Conservation (phyloP, 2,797 vertebrate species). For the Remorina albescens region DNA sequence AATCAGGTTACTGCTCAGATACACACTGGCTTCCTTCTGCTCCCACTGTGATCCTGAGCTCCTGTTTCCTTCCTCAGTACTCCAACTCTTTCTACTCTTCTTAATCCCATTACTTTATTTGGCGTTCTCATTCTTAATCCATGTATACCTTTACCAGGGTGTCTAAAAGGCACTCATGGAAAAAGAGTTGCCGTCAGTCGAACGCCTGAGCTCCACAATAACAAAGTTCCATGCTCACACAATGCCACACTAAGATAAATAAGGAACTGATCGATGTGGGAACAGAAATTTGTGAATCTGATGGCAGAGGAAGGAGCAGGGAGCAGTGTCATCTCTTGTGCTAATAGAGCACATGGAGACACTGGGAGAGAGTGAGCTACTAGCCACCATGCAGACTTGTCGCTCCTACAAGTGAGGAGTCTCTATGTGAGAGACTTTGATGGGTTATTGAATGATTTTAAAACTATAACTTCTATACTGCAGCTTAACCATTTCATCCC, state of each 20-base stretch:
- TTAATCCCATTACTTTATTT: neutral
- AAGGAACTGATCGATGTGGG: neutral
- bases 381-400: too few species aligned
- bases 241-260: neutral
- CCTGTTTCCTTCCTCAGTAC: neutral
- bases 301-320: neutral
- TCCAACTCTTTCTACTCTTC: neutral
- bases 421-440: too few species aligned
- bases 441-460: too few species aligned
- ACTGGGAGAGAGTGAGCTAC: too few species aligned
- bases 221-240: neutral
- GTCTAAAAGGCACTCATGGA: neutral
- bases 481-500: too few species aligned
- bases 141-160: neutral
- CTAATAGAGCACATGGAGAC: too few species aligned
- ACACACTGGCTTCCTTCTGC: constrained; percentile 7
- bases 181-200: constrained; percentile 2
- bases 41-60: neutral
- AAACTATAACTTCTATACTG: too few species aligned
- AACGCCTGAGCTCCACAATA: neutral
- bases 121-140: neutral
- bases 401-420: too few species aligned
- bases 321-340: too few species aligned
- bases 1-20: neutral
- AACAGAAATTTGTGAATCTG: neutral